Evolutionary conservation across 2,113 vertebrate species (phyloP), one percentile per base, ranked within the genome.

Genomic region (Bubo scandiacus): DNA sequence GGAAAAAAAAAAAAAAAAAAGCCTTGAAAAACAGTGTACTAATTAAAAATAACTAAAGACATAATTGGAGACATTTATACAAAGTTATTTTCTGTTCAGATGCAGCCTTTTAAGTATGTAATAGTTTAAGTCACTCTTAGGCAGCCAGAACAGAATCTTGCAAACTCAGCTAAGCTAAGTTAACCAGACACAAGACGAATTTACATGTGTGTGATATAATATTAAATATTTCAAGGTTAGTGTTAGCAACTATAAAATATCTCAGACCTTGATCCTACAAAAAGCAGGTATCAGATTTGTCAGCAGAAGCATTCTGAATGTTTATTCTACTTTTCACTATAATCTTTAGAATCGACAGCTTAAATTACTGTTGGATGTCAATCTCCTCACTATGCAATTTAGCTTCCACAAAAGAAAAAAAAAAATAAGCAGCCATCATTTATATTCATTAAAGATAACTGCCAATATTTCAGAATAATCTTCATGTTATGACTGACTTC

Each of bases 21-120:
- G 2, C 21, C 71, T 43, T 68, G n/a, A 68, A 87, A 95, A 94
- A 20, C 18, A 86, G 20, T 21, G n/a, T 65, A 40, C 5, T 96
- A 95, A 97, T 97, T 97, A 95, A 94, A 96, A 86, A 57, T 67
- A 95, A 43, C 58, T 91, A 91, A 96, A 95, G 58, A 62, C 43
- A 66, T 49, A 90, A 89, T 30, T 90, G 36, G 68, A 66, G 32
- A 27, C 12, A 49, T 65, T 68, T 77, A 55, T 83, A 54, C 16
- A 66, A 65, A 70, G 23, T 54, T 81, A 34, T 19, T 87, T 81
- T 70, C 87, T 78, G 30, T 88, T 74, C 45, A 92, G 15, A 81
- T 58, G 30, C 3, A 83, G 11, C 5, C 14, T 90, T 95, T 88
- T 55, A 49, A 42, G 2, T 0, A 3, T 2, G 4, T 54, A 14